phyloP scores from a whole-genome alignment of 2,888 invertebrate species.

The Thera britannica region DNA sequence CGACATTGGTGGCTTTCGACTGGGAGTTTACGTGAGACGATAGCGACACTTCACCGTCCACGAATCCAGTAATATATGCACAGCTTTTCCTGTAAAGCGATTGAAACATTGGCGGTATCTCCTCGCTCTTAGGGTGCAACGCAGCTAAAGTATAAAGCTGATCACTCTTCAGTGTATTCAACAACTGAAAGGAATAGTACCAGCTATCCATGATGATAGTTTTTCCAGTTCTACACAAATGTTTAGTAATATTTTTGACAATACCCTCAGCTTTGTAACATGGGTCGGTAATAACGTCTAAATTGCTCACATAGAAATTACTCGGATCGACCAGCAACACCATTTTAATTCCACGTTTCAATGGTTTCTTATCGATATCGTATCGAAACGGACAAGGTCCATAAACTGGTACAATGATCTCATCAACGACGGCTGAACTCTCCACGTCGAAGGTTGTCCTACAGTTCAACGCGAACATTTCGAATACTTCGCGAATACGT shows the following conservation, averaged over 20 bases:
- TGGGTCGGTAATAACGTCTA: slow-evolving; percentile 74
- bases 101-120: slow-evolving; percentile 69
- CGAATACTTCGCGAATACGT: slow-evolving; percentile 73
- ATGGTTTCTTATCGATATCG: slow-evolving; percentile 66
- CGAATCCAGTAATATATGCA: slow-evolving; percentile 66
- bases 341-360: slow-evolving; percentile 72
- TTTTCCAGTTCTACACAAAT: slow-evolving; percentile 66
- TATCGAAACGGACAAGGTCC: slow-evolving; percentile 78
- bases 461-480: slow-evolving; percentile 77
- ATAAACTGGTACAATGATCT: slow-evolving; percentile 71
- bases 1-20: slow-evolving; percentile 63
- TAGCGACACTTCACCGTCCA: slow-evolving; percentile 61
- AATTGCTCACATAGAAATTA: slow-evolving; percentile 73
- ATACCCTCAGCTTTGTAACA: slow-evolving; percentile 66
- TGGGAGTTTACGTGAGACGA: slow-evolving; percentile 66
- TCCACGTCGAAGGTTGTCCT: slow-evolving; percentile 66
- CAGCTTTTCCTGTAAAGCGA: slow-evolving; percentile 61
- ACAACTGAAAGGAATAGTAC: slow-evolving; percentile 64
- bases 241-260: slow-evolving; percentile 66
- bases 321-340: slow-evolving; percentile 69
- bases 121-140: slow-evolving; percentile 61
- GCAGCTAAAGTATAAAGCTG: slow-evolving; percentile 67
- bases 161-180: slow-evolving; percentile 59
- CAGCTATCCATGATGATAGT: slow-evolving; percentile 73
- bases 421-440: slow-evolving; percentile 70